A percentile compares a stretch with the other conserved stretches of the same genome.
phyloP scores from a whole-genome alignment of 2,797 vertebrate species.

The Nothura maculosa region DNA sequence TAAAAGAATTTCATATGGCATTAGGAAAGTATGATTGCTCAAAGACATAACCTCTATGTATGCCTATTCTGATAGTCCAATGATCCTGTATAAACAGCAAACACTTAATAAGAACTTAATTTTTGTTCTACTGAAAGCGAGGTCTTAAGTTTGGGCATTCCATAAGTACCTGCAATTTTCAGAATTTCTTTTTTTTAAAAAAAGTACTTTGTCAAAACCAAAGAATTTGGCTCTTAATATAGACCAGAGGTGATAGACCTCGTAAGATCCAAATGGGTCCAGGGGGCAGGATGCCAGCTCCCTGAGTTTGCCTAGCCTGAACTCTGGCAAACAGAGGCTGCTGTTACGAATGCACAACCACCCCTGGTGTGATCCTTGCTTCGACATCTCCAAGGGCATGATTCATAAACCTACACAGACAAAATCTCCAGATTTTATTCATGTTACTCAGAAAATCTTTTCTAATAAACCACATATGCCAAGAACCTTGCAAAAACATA shows the following conservation, averaged over 20 bases:
- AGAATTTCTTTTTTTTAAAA: too few species aligned
- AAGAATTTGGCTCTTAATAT: neutral
- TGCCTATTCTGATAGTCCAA: neutral
- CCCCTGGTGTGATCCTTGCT: neutral
- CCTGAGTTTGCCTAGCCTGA: neutral
- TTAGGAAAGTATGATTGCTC: neutral
- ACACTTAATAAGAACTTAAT: neutral
- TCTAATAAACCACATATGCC: neutral
- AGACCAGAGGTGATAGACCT: neutral
- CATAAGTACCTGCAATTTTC: neutral
- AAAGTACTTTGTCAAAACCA: neutral
- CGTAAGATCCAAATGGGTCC: neutral
- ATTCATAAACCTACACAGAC: neutral
- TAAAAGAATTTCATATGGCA: neutral
- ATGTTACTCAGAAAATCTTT: neutral
- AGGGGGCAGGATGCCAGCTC: neutral
- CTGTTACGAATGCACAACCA: neutral
- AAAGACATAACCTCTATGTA: neutral
- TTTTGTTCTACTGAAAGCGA: neutral
- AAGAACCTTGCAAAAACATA: constrained; percentile 2
- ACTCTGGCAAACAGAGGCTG: neutral
- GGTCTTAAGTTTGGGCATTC: neutral
- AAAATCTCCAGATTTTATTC: neutral
- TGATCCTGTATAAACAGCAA: neutral
- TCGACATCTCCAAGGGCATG: neutral